phyloP scores from a whole-genome alignment of 2,797 vertebrate species.

The Spea hammondii region DNA sequence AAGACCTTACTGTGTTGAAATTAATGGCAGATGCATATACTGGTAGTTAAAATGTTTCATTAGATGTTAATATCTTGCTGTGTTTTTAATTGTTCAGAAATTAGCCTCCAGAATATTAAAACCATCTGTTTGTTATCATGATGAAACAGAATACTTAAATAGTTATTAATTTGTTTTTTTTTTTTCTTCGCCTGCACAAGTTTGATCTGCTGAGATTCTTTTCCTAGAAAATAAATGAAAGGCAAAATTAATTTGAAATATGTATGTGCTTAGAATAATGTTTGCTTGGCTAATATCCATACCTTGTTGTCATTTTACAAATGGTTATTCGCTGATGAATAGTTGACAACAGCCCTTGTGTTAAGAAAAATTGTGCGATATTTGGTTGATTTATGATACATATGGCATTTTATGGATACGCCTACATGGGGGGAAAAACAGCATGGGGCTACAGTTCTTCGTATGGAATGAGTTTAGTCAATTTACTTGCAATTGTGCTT shows the following conservation, averaged over 20 bases:
- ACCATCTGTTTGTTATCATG: conserved; percentile 93
- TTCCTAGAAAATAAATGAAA: conserved; percentile 59
- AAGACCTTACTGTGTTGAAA: conserved; percentile 90
- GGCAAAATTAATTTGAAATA: conserved; percentile 63
- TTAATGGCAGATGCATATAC: conserved; percentile 93
- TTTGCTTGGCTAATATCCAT: conserved; percentile 58
- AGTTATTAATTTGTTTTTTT: conserved; percentile 76
- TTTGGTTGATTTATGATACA: background rate
- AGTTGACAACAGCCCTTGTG: conserved; percentile 46
- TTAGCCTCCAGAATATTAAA: conserved; percentile 97
- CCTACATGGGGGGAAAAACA: too few relatives aligned
- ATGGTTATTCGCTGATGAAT: conserved; percentile 58
- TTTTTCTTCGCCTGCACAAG: conserved; percentile 67
- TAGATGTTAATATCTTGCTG: conserved; percentile 96
- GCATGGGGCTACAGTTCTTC: too few relatives aligned
- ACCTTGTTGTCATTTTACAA: conserved; percentile 57
- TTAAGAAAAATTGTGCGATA: background rate
- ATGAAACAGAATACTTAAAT: conserved; percentile 84
- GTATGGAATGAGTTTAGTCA: too few relatives aligned
- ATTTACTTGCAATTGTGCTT: too few relatives aligned
- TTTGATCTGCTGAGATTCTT: conserved; percentile 70
- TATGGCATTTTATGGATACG: too few relatives aligned
- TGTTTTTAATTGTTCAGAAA: conserved; percentile 98
- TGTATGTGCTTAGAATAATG: conserved; percentile 58
- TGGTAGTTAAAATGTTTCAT: conserved; percentile 98